Conservation (phyloP, 2,888 invertebrate genomes). For the Caenorhabditis sinica region DNA sequence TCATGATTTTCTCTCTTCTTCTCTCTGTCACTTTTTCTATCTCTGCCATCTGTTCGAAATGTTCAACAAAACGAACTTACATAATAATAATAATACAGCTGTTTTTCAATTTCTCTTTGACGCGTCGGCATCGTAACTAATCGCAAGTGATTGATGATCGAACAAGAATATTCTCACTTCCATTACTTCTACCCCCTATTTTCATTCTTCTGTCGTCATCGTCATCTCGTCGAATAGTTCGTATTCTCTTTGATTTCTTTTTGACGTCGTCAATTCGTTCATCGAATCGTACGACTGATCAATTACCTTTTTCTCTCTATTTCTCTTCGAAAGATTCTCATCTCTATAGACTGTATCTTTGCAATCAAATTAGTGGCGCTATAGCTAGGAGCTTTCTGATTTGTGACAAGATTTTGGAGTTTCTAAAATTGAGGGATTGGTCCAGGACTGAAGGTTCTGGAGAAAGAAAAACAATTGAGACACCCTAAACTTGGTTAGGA, state of each 20-base stretch:
- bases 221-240: conserved; percentile 29
- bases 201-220: conserved; percentile 7
- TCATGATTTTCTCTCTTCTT: conserved; percentile 21
- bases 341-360: not conserved
- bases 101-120: conserved; percentile 18
- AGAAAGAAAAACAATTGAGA: no score
- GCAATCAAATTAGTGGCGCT: not conserved
- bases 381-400: conserved; percentile 9
- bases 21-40: not conserved
- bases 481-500: no score
- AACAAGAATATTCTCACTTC: conserved; percentile 32
- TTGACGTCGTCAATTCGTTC: conserved; percentile 46
- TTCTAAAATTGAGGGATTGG: no score
- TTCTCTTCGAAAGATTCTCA: conserved; percentile 6
- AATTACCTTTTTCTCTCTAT: conserved; percentile 27
- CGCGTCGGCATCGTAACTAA: conserved; percentile 35
- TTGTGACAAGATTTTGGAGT: not conserved
- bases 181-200: conserved; percentile 3
- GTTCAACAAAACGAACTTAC: conserved; percentile 25
- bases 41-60: conserved; percentile 21
- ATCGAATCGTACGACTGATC: conserved; percentile 40
- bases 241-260: conserved; percentile 20
- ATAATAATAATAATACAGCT: conserved; percentile 17
- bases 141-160: conserved; percentile 50
- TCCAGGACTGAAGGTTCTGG: no score